Evolutionary conservation across 2,888 invertebrate genomes (phyloP).

Genomic region (Priocnemis perturbator): DNA sequence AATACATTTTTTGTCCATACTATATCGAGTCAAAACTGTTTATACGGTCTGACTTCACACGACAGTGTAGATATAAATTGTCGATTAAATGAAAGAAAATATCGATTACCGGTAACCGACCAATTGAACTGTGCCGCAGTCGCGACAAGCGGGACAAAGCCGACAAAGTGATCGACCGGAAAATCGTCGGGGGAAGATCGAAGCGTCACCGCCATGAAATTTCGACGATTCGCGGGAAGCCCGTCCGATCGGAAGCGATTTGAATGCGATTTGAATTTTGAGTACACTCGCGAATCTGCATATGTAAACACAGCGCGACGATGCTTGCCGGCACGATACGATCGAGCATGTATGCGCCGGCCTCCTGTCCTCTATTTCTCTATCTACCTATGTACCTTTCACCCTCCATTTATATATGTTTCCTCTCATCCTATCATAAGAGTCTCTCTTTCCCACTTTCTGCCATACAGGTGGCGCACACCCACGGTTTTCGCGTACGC

Average conservation of each 20-base stretch:
- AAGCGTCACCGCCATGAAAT: conserved; percentile 36
- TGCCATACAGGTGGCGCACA: conserved; percentile 5
- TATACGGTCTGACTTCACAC: too few species aligned
- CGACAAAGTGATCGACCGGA: conserved; percentile 16
- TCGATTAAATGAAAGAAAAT: too few species aligned
- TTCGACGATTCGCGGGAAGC: conserved; percentile 31
- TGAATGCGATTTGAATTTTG: conserved; percentile 70
- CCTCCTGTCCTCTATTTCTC: too few species aligned
- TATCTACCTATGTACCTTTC: conserved; percentile 2
- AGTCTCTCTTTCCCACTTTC: background rate
- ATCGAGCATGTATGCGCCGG: background rate
- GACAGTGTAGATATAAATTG: too few species aligned
- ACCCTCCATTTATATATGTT: too few species aligned
- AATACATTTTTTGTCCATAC: too few species aligned
- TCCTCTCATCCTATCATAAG: too few species aligned
- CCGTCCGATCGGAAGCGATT: conserved; percentile 58
- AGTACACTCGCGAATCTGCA: conserved; percentile 58
- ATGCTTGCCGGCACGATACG: conserved; percentile 30
- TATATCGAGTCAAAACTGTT: too few species aligned
- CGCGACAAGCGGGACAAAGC: too few species aligned
- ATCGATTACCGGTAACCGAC: too few species aligned
- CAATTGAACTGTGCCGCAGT: too few species aligned
- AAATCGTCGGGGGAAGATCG: conserved; percentile 15
- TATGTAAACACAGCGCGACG: conserved; percentile 54
- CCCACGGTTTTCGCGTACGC: background rate